phyloP scores from a whole-genome alignment of 1,140 invertebrate species.

The Cotesia chilonis region DNA sequence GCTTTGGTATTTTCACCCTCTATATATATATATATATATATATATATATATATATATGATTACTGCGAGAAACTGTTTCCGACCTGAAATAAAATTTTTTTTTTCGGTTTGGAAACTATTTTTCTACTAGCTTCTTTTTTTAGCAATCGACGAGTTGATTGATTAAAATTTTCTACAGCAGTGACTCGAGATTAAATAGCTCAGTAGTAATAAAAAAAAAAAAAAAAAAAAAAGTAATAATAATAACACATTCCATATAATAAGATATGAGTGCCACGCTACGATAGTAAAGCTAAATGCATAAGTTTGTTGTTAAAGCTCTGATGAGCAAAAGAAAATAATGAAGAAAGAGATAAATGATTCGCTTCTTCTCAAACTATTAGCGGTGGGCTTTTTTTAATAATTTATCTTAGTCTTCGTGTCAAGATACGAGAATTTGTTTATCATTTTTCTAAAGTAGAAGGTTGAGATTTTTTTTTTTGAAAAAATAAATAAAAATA shows the following conservation, averaged over 20 bases:
- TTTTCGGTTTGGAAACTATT: too few species aligned
- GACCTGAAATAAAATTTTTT: too few species aligned
- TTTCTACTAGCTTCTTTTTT: too few species aligned
- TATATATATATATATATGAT: background rate
- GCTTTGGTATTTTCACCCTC: background rate
- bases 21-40: too few species aligned
- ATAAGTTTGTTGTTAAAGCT: slow-evolving; percentile 31
- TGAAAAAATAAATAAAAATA: background rate
- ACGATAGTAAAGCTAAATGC: slow-evolving; percentile 17
- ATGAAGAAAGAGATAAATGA: slow-evolving; percentile 53
- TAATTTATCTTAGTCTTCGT: slow-evolving; percentile 42
- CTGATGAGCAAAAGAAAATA: slow-evolving; percentile 45
- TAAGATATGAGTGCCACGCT: too few species aligned
- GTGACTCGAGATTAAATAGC: too few species aligned
- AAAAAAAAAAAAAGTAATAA: too few species aligned
- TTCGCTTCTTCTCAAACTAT: slow-evolving; percentile 33
- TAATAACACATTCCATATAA: too few species aligned
- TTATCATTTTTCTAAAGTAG: slow-evolving; percentile 3
- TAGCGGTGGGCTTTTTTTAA: slow-evolving; percentile 29
- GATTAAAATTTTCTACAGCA: too few species aligned
- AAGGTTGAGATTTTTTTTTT: background rate
- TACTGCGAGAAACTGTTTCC: too few species aligned
- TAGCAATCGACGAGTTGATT: too few species aligned
- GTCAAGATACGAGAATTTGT: slow-evolving; percentile 26
- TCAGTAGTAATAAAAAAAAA: too few species aligned